Base-by-base conservation (phyloP, 30 jellyfish, hydroid and myxozoan species). In the Pelagia noctiluca region DNA sequence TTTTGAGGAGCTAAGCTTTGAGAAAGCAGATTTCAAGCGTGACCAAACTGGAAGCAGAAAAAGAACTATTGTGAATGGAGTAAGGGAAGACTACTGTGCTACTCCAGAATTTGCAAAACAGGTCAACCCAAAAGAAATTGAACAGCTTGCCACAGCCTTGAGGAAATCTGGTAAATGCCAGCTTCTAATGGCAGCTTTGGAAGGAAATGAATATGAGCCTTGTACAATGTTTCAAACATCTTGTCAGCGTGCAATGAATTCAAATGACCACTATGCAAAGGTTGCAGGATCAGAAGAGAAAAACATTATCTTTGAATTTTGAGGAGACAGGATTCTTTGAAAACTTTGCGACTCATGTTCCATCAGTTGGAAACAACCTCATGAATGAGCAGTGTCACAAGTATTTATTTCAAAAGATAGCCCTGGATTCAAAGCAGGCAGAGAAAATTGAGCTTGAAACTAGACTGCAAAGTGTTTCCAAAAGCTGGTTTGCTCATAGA, bases 51-150 rank as follows among this genome's bases (percentile, higher is more conserved):
- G 50, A 2, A 22, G 78, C 78, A 25, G 78, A 31, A 64, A 64
- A 22, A 64, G 54, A 64, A 11, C 78, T 4, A 3, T 64, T 28
- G 78, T 64, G 54, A 64, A 31, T 4, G 78, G 78, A 2, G 8
- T 64, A 21, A 64, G 78, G 50, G 22, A 22, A 7, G 60, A 64
- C 50, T 64, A 11, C 78, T 64, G 78, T 64, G 78, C 78, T 5
- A 22, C 78, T 11, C 78, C 78, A 64, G 78, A 64, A 64, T 64
- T 64, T 64, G 78, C 78, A 3, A 64, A 64, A 22, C 60, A 64
- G 78, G 78, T 31, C 7, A 64, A 64, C 11, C 10, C 24, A 12
- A 22, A 64, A 3, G 78, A 64, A 64, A 64, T 64, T 22, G 18
- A 64, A 22, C 23, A 25, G 18, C 50, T 64, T 25, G 50, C 78